Conservation (phyloP, 2,113 vertebrate genomes). For the Dipodomys spectabilis region DNA sequence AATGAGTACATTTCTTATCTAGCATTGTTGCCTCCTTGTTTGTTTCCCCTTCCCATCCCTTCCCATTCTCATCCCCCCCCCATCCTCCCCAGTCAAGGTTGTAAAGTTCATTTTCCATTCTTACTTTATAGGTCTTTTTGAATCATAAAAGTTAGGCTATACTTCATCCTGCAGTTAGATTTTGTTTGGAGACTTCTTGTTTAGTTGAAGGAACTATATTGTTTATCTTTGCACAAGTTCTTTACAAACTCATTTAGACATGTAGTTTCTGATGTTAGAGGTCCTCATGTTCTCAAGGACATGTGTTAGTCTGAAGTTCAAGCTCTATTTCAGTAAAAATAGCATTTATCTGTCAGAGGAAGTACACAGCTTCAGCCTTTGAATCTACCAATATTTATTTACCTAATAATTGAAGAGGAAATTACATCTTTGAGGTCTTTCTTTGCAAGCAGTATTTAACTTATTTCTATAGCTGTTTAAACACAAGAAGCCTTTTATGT, state of each 20-base stretch:
- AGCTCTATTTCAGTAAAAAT: slow-evolving; percentile 29
- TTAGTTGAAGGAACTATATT: neutral
- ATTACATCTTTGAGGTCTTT: neutral
- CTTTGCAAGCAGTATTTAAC: neutral
- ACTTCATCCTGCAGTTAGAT: neutral
- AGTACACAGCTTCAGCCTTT: neutral
- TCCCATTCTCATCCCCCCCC: too few species aligned
- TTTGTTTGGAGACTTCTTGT: neutral
- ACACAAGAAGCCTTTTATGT: neutral
- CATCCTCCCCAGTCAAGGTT: too few species aligned
- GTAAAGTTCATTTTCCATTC: neutral
- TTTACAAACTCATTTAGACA: slow-evolving; percentile 12
- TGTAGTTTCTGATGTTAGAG: slow-evolving; percentile 13
- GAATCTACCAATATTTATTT: neutral
- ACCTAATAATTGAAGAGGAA: slow-evolving; percentile 10
- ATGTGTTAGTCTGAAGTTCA: neutral
- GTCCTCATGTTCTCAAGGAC: neutral
- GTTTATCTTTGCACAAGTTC: slow-evolving; percentile 6
- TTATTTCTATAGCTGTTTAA: neutral
- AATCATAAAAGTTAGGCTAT: neutral
- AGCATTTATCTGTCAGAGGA: neutral
- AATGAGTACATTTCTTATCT: too few species aligned
- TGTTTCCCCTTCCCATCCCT: too few species aligned
- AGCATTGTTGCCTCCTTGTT: too few species aligned
- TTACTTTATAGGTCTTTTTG: neutral